These are phyloP conservation scores for Chaetogeoica ovagalla DNA, from an alignment of 2,888 invertebrate genomes.

Conservation along the genomic window DNA sequence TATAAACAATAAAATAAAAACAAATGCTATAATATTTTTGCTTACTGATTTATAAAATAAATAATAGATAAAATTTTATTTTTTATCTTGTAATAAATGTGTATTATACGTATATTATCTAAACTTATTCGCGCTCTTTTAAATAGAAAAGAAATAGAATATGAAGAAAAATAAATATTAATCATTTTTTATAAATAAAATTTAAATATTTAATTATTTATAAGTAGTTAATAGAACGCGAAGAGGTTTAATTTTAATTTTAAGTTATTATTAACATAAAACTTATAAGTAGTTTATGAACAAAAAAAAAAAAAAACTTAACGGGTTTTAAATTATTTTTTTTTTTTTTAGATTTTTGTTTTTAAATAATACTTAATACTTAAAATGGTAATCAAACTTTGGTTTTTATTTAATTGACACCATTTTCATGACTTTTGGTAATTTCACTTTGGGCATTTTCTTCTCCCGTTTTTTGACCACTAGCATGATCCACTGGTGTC, in stretches of 20 bases:
- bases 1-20: background rate
- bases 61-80: background rate
- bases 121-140: slow-evolving; percentile 40
- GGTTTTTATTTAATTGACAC: slow-evolving; percentile 35
- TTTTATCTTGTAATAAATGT: slow-evolving; percentile 17
- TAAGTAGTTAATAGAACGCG: slow-evolving; percentile 41
- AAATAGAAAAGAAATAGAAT: slow-evolving; percentile 45
- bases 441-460: slow-evolving; percentile 36
- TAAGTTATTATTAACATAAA: slow-evolving; percentile 31
- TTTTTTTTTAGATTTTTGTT: slow-evolving; percentile 9
- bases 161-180: slow-evolving; percentile 51
- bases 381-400: slow-evolving; percentile 49
- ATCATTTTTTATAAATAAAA: slow-evolving; percentile 39
- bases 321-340: slow-evolving; percentile 14
- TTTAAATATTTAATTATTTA: slow-evolving; percentile 24
- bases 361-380: slow-evolving; percentile 49
- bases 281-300: slow-evolving; percentile 51
- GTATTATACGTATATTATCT: slow-evolving; percentile 27
- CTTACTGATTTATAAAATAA: slow-evolving; percentile 31
- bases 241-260: slow-evolving; percentile 39
- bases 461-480: slow-evolving; percentile 27
- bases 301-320: slow-evolving; percentile 47
- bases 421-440: slow-evolving; percentile 48
- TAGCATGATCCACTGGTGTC: slow-evolving; percentile 22
- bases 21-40: background rate